Evolutionary conservation across 1,140 invertebrate species (phyloP), one percentile per base, ranked within the genome.

Genomic region (Drosophila nikananu): DNA sequence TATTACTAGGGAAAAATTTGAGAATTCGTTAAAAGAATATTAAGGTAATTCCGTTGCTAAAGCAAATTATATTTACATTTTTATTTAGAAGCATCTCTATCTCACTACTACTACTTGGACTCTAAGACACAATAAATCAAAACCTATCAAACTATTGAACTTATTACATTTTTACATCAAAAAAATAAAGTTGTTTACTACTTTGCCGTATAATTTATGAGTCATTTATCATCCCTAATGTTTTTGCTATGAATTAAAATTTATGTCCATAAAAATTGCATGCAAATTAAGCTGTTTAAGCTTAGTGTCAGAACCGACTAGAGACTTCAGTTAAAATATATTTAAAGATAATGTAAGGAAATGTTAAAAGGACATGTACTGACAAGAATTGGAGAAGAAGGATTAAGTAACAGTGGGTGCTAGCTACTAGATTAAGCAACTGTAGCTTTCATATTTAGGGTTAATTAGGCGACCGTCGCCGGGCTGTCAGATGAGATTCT

Each of bases 401-500:
- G 32, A 39, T 55, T 55, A n/a, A 37, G 15, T 23, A 39, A 17
- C 5, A 23, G 13, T 23, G 21, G 15, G 21, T 37, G 15, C 12
- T 63, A 35, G 30, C 19, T 19, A 12, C 17, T 21, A 44, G 27
- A 55, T 55, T 23, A 55, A 7, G 21, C 32, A 23, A 23, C 15
- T 55, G 0, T 55, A 7, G 10, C 8, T n/a, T 39, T 63, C 0
- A 52, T 21, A 19, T 57, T 32, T 23, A 39, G 27, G 44, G 44
- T 44, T 51, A 60, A 72, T 73, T 42, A 72, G 52, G 2, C 6
- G 17, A 25, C 10, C 17, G 52, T 46, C 51, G 27, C 15, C 65
- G 37, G 35, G n/a, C 37, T 60, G 49, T 63, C 58, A 27, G 42
- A 32, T 61, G 42, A 51, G 42, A 66, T 70, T 75, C 59, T 68